Percentiles rank a stretch among this genome's conserved stretches.
These are phyloP conservation scores for Gavia stellata DNA, from an alignment of 2,113 vertebrate genomes.

Conservation along the genomic window DNA sequence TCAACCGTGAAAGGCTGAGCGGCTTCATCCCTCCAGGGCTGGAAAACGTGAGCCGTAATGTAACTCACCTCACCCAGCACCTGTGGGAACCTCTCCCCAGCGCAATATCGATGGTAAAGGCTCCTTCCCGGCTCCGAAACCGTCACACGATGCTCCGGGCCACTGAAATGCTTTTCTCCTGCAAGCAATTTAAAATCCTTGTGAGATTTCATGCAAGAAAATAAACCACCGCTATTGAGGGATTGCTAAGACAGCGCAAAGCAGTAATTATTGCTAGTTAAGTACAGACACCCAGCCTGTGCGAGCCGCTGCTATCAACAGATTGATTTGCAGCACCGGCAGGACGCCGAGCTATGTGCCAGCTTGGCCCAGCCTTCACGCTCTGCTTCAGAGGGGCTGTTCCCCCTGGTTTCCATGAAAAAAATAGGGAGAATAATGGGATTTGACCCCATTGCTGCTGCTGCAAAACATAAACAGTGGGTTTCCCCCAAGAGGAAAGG, in stretches of 20 bases:
- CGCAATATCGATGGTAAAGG: fast-evolving
- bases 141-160: fast-evolving
- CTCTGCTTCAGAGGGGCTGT: neutral
- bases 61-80: neutral
- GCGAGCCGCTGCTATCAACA: neutral
- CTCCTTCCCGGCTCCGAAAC: neutral
- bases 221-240: fast-evolving
- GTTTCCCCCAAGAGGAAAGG: neutral
- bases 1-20: neutral
- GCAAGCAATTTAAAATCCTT: neutral
- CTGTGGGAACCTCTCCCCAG: neutral
- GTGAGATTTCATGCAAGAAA: neutral
- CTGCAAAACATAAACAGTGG: neutral
- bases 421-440: neutral
- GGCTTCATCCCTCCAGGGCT: neutral
- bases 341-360: neutral
- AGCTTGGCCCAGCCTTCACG: neutral
- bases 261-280: neutral
- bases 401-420: neutral
- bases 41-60: fast-evolving
- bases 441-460: neutral
- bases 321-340: neutral
- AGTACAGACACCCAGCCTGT: neutral
- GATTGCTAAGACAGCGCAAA: neutral
- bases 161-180: neutral